These are phyloP conservation scores for Deroplatys truncata DNA, from an alignment of 2,888 invertebrate species.

Conservation along the genomic window DNA sequence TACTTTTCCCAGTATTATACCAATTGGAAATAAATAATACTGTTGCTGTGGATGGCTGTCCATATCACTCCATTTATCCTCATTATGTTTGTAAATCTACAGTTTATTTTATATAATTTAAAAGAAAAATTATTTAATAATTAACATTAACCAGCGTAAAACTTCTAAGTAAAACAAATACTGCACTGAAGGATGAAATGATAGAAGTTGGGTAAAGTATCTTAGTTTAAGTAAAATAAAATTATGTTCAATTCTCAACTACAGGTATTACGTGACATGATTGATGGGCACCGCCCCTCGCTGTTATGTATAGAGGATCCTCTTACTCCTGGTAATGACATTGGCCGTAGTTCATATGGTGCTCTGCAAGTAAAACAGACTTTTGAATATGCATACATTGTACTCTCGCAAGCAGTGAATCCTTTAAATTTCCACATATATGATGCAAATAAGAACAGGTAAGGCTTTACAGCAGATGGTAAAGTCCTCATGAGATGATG, in stretches of 20 bases:
- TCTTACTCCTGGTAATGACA: conserved; percentile 91
- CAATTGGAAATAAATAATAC: no score
- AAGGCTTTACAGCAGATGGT: conserved; percentile 20
- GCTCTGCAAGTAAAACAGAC: conserved; percentile 87
- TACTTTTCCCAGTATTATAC: no score
- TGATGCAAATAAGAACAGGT: conserved; percentile 50
- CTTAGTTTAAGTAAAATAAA: no score
- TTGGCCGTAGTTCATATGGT: conserved; percentile 95
- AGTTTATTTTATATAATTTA: no score
- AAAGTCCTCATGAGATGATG: neutral
- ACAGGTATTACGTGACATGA: conserved; percentile 82
- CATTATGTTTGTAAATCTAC: no score
- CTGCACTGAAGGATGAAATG: no score
- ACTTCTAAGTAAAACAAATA: no score
- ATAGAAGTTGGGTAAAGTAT: no score
- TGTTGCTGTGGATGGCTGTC: no score
- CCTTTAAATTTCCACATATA: conserved; percentile 48
- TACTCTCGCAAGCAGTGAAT: conserved; percentile 72
- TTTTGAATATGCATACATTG: conserved; percentile 93
- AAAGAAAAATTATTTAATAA: no score
- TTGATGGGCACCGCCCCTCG: conserved; percentile 89
- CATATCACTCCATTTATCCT: no score
- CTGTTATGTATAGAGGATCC: conserved; percentile 97
- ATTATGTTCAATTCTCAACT: neutral
- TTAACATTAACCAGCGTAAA: no score